Conservation (phyloP, 2,113 vertebrate species). For the Sinosuthora webbiana region DNA sequence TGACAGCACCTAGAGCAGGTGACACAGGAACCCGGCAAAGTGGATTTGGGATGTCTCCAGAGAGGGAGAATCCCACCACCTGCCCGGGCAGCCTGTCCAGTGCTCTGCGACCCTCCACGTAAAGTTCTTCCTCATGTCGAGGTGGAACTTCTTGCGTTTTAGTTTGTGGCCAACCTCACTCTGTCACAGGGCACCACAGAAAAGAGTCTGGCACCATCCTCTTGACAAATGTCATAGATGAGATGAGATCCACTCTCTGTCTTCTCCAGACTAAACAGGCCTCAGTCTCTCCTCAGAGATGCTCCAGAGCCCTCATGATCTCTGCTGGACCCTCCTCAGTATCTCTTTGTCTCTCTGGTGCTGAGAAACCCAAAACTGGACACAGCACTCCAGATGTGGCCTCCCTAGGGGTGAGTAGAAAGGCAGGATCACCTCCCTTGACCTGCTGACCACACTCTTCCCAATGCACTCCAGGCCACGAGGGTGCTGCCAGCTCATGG, state of each 20-base stretch:
- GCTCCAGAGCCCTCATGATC: neutral
- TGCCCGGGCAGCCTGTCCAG: neutral
- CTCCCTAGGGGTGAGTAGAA: neutral
- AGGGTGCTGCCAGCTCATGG: neutral
- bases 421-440: neutral
- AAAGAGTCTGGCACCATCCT: neutral
- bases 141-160: neutral
- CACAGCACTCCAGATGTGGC: neutral
- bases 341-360: neutral
- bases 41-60: neutral
- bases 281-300: neutral
- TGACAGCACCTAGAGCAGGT: neutral
- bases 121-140: neutral
- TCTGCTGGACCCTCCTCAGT: neutral
- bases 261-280: neutral
- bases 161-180: neutral
- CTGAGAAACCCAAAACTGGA: neutral
- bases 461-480: neutral
- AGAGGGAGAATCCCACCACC: neutral
- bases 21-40: neutral
- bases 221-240: neutral
- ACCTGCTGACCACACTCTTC: neutral
- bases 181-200: neutral
- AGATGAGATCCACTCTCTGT: neutral
- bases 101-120: no score